Evolutionary conservation across 2,113 vertebrate species (phyloP), one percentile per base, ranked within the genome.

Genomic region (Pungitius pungitius): DNA sequence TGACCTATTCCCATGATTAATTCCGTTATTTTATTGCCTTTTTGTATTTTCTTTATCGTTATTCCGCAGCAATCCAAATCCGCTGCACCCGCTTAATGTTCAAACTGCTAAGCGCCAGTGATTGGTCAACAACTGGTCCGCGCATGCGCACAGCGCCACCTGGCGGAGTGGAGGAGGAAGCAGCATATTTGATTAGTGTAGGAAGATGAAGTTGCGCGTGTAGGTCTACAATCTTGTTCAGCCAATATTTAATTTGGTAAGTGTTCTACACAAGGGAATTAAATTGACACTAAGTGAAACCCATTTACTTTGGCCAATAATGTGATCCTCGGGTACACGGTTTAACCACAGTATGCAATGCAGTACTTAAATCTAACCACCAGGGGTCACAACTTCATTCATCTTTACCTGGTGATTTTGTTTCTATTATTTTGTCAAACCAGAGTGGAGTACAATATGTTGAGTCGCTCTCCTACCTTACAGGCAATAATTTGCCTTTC

Each of bases 51-150:
- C 0, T 27, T 39, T 2, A 60, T 69, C 40, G n/a, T 69, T 24
- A 13, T 24, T 6, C 24, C 3, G 27, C n/a, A 56, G 3, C 20
- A 22, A 8, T 12, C 24, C 1, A 6, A 54, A 5, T 22, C 18
- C 7, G 4, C 12, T 1, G 9, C 2, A 60, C 51, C 87, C 88
- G 90, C 88, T 78, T 67, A 52, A 63, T 33, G 69, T 92, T 92
- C 81, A 90, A 92, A 92, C 39, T 26, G 39, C 8, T 8, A 45
- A 8, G 54, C 45, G 0, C 22, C 40, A 20, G 1, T 85, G 88
- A 89, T 91, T 90, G 90, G 89, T 75, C 65, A 43, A 69, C 2
- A 39, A 1, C 0, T 5, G 5, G 35, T 4, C 27, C 9, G 1
- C 10, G 6, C 3, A 2, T 27, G 0, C 43, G 0, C 42, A 80